A percentile compares a stretch with the other conserved stretches of the same genome.
phyloP scores from a whole-genome alignment of 2,113 vertebrate genomes.

The Poecile atricapillus region DNA sequence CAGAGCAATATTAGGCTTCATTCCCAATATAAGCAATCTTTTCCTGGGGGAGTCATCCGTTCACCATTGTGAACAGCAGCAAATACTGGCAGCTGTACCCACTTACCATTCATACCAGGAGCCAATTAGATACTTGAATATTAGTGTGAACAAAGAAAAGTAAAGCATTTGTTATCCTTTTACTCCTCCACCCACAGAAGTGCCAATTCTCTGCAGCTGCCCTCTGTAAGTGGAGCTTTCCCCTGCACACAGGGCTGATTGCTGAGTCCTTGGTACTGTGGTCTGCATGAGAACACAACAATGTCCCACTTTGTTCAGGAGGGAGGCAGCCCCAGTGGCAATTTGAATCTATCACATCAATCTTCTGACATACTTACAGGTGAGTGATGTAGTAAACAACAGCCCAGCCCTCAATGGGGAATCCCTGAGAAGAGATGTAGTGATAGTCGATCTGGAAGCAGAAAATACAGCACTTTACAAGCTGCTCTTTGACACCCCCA shows the following conservation, averaged over 20 bases:
- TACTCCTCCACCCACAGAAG: neutral
- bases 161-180: neutral
- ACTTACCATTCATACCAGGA: constrained; percentile 29
- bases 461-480: neutral
- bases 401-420: constrained; percentile 87
- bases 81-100: constrained; percentile 40
- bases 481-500: neutral
- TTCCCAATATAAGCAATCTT: neutral
- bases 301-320: neutral
- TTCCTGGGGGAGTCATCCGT: neutral
- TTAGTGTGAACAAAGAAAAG: constrained; percentile 1
- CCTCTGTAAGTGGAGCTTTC: neutral
- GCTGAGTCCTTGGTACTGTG: neutral
- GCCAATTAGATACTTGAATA: constrained; percentile 36
- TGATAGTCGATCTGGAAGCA: constrained; percentile 86
- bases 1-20: neutral
- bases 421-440: constrained; percentile 88
- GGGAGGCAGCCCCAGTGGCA: neutral
- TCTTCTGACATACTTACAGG: constrained; percentile 74
- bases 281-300: neutral
- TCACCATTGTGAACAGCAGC: neutral
- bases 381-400: constrained; percentile 90
- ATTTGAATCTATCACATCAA: neutral
- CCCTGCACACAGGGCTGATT: neutral
- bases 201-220: constrained; percentile 42